Evolutionary conservation across 1,140 invertebrate species (phyloP).

Genomic region (Battus philenor): DNA sequence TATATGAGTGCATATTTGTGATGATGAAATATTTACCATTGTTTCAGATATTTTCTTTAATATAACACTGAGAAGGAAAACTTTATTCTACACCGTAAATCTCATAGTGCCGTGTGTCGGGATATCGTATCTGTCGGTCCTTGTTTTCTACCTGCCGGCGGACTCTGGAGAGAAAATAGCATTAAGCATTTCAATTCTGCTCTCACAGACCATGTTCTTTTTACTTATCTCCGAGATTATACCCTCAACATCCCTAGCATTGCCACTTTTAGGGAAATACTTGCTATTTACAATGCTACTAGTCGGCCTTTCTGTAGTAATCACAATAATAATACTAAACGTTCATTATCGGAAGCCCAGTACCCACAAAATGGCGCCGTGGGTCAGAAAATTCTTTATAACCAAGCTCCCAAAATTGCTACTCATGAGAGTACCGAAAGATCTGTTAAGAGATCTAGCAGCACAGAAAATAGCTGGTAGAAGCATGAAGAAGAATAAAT

Average conservation of each 20-base stretch:
- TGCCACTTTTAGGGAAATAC: constrained; percentile 98
- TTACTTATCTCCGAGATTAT: constrained; percentile 98
- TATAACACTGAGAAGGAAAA: constrained; percentile 95
- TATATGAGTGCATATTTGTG: too few relatives aligned
- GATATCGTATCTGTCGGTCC: constrained; percentile 92
- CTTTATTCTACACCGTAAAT: constrained; percentile 97
- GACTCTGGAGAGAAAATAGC: constrained; percentile 99
- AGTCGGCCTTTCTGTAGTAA: constrained; percentile 96
- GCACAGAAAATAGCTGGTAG: constrained; percentile 83
- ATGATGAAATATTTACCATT: too few relatives aligned
- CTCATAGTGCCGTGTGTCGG: constrained; percentile 95
- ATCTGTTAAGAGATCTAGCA: constrained; percentile 85
- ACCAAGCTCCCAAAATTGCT: constrained; percentile 88
- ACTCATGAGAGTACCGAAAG: constrained; percentile 90
- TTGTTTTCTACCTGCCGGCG: constrained; percentile 98
- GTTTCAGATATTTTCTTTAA: constrained; percentile 97
- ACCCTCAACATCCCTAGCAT: constrained; percentile 97
- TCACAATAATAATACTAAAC: constrained; percentile 98
- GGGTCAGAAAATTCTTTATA: constrained; percentile 93
- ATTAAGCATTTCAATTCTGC: constrained; percentile 97
- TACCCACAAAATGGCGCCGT: constrained; percentile 97
- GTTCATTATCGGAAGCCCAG: constrained; percentile 99
- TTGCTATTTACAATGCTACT: constrained; percentile 99
- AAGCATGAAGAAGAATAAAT: constrained; percentile 79
- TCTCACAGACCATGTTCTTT: constrained; percentile 99